Base-by-base conservation (phyloP, 2,113 vertebrate species). In the Pseudopipra pipra region DNA sequence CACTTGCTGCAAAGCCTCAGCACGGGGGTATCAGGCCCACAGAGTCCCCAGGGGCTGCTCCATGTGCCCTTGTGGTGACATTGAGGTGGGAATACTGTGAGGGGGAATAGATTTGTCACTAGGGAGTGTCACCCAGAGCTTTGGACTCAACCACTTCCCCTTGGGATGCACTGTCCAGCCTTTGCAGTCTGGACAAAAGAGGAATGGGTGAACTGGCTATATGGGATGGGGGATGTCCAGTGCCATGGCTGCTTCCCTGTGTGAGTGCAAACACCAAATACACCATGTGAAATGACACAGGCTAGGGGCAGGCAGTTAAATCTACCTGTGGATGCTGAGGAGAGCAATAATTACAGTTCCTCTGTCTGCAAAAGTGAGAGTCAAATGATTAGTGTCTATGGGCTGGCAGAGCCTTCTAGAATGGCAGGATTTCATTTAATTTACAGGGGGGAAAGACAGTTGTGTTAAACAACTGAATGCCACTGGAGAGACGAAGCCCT, bases 21-120 rank as follows among this genome's bases (percentile, higher is more conserved):
- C 54, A 22, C 12, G 6, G 33, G 77, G 70, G 68, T 61, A 49
- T 80, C 74, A 41, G 67, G 28, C 39, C 35, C 31, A 9, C 39
- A 52, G 52, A 35, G 67, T 72, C 52, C 72, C 55, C 47, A 9
- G 55, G 39, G 70, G 71, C 55, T 89, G 75, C 68, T 82, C 65
- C 31, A 0, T 10, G 33, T 96, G 93, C 66, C 97, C 96, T 97
- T 97, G 95, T 23, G 67, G 30, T 95, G 95, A 96, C 97, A 65
- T 96, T 97, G 83, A 73, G 67, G 33, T 63, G 82, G 1, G 37
- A 75, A 59, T 13, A 1, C 8, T 33, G n/a, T 8, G 63, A 17
- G 14, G 19, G 51, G 43, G 52, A 33, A 51, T 39, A 33, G 63
- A 9, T 58, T 44, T 41, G 61, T 43, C 70, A 37, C 56, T 2